Conservation (phyloP, 2,797 vertebrate species). For the Meriones psammophilus region DNA sequence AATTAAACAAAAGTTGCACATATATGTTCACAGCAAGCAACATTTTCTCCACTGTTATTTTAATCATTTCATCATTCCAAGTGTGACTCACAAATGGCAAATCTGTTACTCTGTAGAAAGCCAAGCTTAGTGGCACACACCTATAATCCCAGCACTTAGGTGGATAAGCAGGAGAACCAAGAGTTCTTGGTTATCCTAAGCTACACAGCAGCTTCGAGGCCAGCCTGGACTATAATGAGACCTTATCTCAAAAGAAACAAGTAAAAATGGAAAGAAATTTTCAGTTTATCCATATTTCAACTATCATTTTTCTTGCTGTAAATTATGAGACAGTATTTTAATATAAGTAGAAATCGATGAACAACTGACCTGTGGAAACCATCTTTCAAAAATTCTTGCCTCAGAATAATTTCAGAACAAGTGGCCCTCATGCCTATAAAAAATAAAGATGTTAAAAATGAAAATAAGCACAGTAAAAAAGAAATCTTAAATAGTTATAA, state of each 20-base stretch:
- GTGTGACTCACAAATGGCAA: not conserved
- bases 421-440: slow-evolving; percentile 86
- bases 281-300: slow-evolving; percentile 55
- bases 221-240: not conserved
- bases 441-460: slow-evolving; percentile 55
- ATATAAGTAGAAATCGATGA: slow-evolving; percentile 16
- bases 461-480: slow-evolving; percentile 52
- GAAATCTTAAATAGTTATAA: slow-evolving; percentile 64
- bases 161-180: not conserved
- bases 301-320: slow-evolving; percentile 45
- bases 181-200: not conserved
- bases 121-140: not conserved
- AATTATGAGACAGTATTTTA: slow-evolving; percentile 35
- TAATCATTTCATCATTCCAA: slow-evolving; percentile 39
- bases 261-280: not conserved
- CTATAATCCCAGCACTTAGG: not conserved
- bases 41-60: slow-evolving; percentile 34
- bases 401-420: slow-evolving; percentile 87
- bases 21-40: not conserved
- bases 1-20: not conserved
- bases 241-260: not conserved
- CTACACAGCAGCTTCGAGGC: not conserved
- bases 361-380: slow-evolving; percentile 96
- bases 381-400: slow-evolving; percentile 90
- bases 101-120: slow-evolving; percentile 36